Conservation (phyloP, 2,888 invertebrate species). For the Perdita meconis region DNA sequence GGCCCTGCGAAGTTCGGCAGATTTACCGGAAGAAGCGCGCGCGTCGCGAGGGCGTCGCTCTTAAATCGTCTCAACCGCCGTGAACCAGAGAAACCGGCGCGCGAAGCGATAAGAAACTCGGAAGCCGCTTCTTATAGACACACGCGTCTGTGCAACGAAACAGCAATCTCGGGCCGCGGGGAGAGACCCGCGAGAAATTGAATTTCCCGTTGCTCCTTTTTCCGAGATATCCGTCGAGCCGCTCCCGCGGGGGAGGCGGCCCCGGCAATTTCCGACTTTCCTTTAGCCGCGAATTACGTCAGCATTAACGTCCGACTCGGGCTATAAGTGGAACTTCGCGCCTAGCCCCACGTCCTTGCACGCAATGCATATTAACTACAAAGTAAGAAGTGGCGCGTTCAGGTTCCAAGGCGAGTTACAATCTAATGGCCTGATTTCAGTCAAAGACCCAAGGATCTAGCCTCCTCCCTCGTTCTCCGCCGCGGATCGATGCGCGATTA, state of each 20-base stretch:
- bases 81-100: slow-evolving; percentile 14
- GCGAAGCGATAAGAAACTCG: background rate
- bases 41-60: too few species aligned
- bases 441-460: slow-evolving; percentile 1
- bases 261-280: background rate
- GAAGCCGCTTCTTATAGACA: background rate
- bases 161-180: background rate
- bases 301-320: background rate
- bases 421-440: slow-evolving; percentile 76
- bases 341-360: slow-evolving; percentile 63
- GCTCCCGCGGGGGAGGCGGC: background rate
- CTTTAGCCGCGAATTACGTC: background rate
- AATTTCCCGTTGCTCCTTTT: background rate
- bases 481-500: background rate
- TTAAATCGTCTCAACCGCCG: too few species aligned
- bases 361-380: slow-evolving; percentile 62
- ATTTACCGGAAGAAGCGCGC: too few species aligned
- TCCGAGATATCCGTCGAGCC: background rate
- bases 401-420: slow-evolving; percentile 78
- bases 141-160: too few species aligned
- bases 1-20: too few species aligned
- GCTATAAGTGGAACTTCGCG: slow-evolving; percentile 15
- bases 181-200: background rate
- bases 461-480: background rate
- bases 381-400: slow-evolving; percentile 41